Evolutionary conservation across 2,888 invertebrate genomes (phyloP).

Genomic region (Cephalotes varians): DNA sequence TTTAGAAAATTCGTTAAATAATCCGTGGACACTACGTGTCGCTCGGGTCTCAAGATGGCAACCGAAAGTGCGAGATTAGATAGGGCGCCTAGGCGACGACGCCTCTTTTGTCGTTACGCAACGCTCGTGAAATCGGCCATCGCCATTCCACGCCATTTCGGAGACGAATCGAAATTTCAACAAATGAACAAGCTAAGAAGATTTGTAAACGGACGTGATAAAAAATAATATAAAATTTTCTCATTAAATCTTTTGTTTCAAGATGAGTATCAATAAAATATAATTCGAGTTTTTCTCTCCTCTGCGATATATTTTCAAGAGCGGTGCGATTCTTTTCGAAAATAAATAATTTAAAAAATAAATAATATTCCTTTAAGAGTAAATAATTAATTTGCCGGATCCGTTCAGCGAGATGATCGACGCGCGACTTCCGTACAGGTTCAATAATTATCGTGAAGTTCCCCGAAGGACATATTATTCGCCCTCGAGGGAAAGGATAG

Average conservation of each 20-base stretch:
- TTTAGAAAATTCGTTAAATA: constrained; percentile 77
- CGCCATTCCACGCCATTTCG: constrained; percentile 64
- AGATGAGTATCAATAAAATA: not conserved
- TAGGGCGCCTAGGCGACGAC: constrained; percentile 78
- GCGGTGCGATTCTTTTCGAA: not conserved
- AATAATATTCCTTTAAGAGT: not conserved
- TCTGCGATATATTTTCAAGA: not conserved
- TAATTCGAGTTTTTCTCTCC: not conserved
- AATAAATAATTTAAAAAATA: not conserved
- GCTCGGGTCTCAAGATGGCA: constrained; percentile 82
- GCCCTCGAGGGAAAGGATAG: not conserved
- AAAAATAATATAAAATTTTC: not conserved
- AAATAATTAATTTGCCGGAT: not conserved
- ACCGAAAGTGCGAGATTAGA: constrained; percentile 83
- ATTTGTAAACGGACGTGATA: not conserved
- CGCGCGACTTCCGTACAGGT: not conserved
- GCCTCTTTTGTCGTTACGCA: constrained; percentile 70
- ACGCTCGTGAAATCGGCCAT: constrained; percentile 74
- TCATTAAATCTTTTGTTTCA: not conserved
- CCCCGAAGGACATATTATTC: not conserved
- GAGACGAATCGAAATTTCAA: not conserved
- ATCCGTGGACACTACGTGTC: constrained; percentile 64
- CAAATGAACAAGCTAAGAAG: not conserved
- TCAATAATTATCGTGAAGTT: not conserved
- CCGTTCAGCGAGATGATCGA: not conserved